Evolutionary conservation across 2,797 vertebrate species (phyloP), one percentile per base, ranked within the genome.

Genomic region (Poeciliopsis presidionis): DNA sequence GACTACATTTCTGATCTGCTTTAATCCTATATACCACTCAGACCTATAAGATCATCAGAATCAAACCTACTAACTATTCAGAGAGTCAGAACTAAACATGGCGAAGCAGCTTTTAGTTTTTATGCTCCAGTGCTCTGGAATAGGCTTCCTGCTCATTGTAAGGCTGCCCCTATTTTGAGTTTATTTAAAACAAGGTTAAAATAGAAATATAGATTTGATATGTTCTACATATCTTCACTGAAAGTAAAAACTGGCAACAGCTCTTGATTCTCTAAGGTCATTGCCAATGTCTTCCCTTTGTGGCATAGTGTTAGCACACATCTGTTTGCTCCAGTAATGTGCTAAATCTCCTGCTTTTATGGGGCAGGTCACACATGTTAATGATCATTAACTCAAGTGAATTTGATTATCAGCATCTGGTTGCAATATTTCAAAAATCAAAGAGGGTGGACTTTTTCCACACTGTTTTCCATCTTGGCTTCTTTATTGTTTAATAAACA

Each of bases 181-280:
- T 43, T 43, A 43, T 43, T 43, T 43, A 43, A 43, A 43, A 43
- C 41, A 43, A 43, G 8, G 41, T 43, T 43, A 43, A 9, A 43
- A 43, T 33, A 33, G 33, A 33, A 39, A 39, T 36, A 5, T 39
- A 39, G 39, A 39, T 39, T 41, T 41, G 39, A 41, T 41, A 7
- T 41, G 6, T 41, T 41, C 39, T 41, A 41, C 20, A 53, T 22
- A 25, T 53, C 20, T 53, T 53, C 49, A 25, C 20, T 53, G 9
- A 53, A 53, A 51, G 7, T 51, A 67, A 43, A 69, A 22, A 43
- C 22, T 7, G 65, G 41, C 5, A 43, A 12, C 67, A 70, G 25
- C 67, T 46, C 67, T n/a, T n/a, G 25, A n/a, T 70, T 70, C 13
- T 69, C 39, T 41, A n/a, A 43, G 65, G 65, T 69, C 67, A 16